Conservation (phyloP, 2,113 vertebrate genomes). For the Pelmatolapia mariae region DNA sequence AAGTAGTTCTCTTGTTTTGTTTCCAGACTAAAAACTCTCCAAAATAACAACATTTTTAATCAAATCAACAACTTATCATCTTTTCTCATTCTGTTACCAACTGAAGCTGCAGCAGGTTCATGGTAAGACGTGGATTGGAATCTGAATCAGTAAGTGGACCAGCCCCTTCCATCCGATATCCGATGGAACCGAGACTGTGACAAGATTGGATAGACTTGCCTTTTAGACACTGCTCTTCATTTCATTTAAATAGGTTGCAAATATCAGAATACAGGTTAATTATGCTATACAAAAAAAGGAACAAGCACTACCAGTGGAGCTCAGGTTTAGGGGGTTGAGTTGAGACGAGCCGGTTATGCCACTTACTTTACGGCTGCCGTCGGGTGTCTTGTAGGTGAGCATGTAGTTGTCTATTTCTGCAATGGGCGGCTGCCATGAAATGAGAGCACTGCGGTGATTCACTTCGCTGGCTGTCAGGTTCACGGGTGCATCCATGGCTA, state of each 20-base stretch:
- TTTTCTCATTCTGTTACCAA: background rate
- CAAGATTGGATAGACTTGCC: background rate
- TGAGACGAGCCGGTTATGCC: background rate
- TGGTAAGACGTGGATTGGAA: background rate
- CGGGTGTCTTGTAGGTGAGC: constrained; percentile 85
- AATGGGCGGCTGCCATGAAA: constrained; percentile 90
- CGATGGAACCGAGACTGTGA: background rate
- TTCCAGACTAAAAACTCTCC: background rate
- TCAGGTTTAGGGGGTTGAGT: background rate
- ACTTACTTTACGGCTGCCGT: constrained; percentile 87
- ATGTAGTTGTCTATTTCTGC: constrained; percentile 93
- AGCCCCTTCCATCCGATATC: background rate
- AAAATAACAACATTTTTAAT: background rate
- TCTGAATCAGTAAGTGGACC: background rate
- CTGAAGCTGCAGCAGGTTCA: background rate
- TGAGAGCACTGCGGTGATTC: constrained; percentile 85
- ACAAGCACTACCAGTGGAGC: background rate
- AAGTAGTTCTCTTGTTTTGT: background rate
- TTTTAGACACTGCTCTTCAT: background rate
- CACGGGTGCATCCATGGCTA: constrained; percentile 89
- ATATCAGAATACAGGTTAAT: background rate
- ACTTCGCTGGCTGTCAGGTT: constrained; percentile 93
- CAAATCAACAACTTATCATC: background rate
- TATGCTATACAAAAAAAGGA: background rate
- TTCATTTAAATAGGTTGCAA: background rate